Conservation (phyloP, 2,888 invertebrate species). For the Tetragonula carbonaria region DNA sequence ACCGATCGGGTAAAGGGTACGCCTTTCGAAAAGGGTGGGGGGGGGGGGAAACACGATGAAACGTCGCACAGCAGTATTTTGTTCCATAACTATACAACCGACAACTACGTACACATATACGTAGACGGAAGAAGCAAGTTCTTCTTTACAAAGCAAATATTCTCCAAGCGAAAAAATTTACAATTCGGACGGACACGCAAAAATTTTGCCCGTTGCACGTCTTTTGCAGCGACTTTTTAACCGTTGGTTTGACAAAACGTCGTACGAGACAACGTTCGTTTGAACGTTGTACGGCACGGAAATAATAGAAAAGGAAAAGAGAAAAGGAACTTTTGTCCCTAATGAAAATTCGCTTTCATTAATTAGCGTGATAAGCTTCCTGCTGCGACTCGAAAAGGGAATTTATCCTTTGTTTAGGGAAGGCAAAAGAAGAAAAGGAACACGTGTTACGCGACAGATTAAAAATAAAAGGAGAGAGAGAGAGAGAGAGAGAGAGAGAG, state of each 20-base stretch:
- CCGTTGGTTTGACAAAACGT: constrained; percentile 15
- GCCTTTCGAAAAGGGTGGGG: not conserved
- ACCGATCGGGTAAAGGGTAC: not conserved
- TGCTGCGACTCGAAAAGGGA: not conserved
- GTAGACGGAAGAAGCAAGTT: too few species aligned
- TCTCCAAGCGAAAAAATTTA: not conserved
- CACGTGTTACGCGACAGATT: not conserved
- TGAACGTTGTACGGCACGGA: not conserved
- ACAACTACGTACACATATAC: too few species aligned
- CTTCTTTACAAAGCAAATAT: not conserved
- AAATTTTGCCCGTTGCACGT: not conserved
- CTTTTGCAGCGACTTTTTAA: not conserved
- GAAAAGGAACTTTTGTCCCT: not conserved
- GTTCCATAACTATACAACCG: not conserved
- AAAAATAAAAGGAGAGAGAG: not conserved
- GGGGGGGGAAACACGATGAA: not conserved
- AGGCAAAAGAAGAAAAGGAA: not conserved
- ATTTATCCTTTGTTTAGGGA: not conserved
- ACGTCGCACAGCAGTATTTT: not conserved
- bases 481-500: not conserved
- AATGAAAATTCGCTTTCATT: constrained; percentile 26
- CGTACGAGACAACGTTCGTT: not conserved
- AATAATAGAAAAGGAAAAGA: not conserved
- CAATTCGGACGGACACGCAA: not conserved
- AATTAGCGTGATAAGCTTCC: constrained; percentile 20